Percentiles rank a stretch among this genome's conserved stretches.
Conservation (phyloP, 2,113 vertebrate genomes). For the Microtus richardsoni region DNA sequence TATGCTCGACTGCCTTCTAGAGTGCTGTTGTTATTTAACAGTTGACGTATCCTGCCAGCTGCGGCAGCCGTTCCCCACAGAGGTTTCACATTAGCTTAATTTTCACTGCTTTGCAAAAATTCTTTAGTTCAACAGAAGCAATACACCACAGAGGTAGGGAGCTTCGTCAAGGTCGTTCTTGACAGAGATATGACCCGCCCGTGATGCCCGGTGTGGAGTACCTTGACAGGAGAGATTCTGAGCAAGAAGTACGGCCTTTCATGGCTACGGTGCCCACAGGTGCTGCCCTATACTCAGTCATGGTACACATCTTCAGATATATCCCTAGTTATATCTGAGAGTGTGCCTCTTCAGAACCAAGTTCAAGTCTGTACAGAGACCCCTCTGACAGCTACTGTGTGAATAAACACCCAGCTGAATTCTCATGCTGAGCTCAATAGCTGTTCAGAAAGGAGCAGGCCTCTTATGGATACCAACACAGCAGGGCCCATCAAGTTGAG, state of each 20-base stretch:
- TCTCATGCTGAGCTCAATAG: background rate
- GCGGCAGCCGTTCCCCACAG: conserved; percentile 57
- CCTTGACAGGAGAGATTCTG: background rate
- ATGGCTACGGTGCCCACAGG: background rate
- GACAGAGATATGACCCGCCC: background rate
- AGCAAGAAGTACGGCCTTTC: background rate
- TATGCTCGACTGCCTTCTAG: background rate
- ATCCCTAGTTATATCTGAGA: background rate
- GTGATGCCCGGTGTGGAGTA: accelerated
- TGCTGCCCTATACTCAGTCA: background rate
- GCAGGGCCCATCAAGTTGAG: background rate
- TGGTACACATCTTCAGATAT: background rate
- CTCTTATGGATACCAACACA: background rate
- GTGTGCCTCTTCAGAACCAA: background rate
- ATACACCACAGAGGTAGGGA: background rate
- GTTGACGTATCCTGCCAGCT: conserved; percentile 20
- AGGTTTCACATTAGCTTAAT: conserved; percentile 63
- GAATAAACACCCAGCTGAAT: background rate
- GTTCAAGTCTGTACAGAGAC: background rate
- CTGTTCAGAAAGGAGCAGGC: background rate
- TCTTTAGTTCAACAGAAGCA: background rate
- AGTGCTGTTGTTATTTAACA: conserved; percentile 52
- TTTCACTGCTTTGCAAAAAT: conserved; percentile 59
- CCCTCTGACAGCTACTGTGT: background rate
- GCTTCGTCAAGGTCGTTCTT: background rate